A percentile compares a stretch with the other conserved stretches of the same genome.
Evolutionary conservation across 2,797 vertebrate genomes (phyloP).

Genomic region (Gymnoscopelus braueri): DNA sequence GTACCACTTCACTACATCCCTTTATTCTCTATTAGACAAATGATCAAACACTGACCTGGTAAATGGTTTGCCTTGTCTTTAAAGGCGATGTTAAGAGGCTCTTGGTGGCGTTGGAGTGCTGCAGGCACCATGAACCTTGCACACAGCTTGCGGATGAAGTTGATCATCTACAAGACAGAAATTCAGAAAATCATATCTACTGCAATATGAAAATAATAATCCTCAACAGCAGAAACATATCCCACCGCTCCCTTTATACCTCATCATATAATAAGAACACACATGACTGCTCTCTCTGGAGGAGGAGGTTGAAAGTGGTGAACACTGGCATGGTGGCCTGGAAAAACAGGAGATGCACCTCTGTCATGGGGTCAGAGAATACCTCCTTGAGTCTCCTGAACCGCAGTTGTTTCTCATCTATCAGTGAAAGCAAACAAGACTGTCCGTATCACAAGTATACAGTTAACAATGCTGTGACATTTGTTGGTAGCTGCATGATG

Average conservation of each 20-base stretch:
- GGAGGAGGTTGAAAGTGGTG: slow-evolving; percentile 26
- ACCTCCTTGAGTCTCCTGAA: no score
- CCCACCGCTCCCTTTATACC: background rate
- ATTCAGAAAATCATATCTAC: no score
- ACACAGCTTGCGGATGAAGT: slow-evolving; percentile 11
- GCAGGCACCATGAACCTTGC: slow-evolving; percentile 10
- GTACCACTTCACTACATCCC: no score
- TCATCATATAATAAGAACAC: background rate
- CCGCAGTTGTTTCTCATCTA: no score
- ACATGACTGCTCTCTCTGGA: slow-evolving; percentile 29
- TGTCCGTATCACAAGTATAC: no score
- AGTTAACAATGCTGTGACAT: no score
- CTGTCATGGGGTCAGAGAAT: no score
- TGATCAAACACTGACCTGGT: slow-evolving; percentile 14
- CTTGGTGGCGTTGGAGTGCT: slow-evolving; percentile 2
- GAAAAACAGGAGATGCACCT: slow-evolving; percentile 34
- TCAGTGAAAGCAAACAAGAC: no score
- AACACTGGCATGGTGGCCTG: slow-evolving; percentile 25
- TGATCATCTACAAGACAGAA: slow-evolving; percentile 1
- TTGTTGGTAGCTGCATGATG: no score
- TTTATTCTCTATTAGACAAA: no score
- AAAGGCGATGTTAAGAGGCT: slow-evolving; percentile 5
- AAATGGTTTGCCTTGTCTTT: slow-evolving; percentile 25
- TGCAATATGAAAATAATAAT: no score
- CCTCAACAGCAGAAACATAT: slow-evolving; percentile 7